Base-by-base conservation (phyloP, 1,140 invertebrate genomes). In the Tribolium madens region DNA sequence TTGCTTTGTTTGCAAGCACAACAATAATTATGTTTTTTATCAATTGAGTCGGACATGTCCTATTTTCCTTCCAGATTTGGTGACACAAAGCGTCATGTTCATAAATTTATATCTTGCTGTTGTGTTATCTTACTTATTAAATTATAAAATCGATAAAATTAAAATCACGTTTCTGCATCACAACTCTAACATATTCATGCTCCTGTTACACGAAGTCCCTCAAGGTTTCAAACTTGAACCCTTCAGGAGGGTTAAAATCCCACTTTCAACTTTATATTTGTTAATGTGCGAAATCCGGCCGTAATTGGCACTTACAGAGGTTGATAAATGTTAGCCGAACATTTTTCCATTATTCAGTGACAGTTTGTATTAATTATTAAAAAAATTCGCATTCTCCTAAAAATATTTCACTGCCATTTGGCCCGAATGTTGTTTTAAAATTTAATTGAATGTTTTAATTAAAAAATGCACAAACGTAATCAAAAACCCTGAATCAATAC, bases 201-300 rank as follows among this genome's bases (percentile, higher is more conserved):
- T n/a, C 17, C 17, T n/a, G 53, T 60, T 18, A 60, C 15, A 60
- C 14, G 53, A 31, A 60, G 26, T 60, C 53, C 53, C 53, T 33
- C 57, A 36, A 64, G 31, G 57, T 36, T 64, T 64, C 31, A 64
- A 64, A 64, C 57, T 64, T 64, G 33, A 64, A 64, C 57, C 57
- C 31, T 64, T 3, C 13, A 36, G 57, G 57, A 64, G 57, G 57
- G 57, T 64, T 64, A n/a, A 64, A 42, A 10, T 26, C 3, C 26
- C 57, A 36, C 13, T 64, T 64, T 33, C 21, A 64, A 64, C 31
- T 64, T 64, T 64, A 33, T 64, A 64, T 64, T 64, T 64, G 57
- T 64, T 64, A 21, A 12, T 64, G 31, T 26, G 21, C 26, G 13
- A 26, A 33, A 33, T 31, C 57, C 17, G 31, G 2, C 7, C 13